phyloP scores from a whole-genome alignment of 2,113 vertebrate species.

The Eupsittula cactorum region DNA sequence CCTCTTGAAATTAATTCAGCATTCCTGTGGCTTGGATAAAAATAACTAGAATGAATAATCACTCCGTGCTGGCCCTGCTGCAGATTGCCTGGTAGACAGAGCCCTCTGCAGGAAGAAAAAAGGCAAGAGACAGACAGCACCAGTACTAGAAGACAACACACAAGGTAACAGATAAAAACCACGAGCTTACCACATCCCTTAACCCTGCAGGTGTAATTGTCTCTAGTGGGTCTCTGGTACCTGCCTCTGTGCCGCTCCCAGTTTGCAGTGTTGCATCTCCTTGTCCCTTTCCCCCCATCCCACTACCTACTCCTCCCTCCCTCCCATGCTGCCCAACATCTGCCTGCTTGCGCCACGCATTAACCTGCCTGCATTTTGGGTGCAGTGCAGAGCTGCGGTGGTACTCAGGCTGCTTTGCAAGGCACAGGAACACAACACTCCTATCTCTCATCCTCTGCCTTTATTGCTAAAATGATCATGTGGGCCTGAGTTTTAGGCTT shows the following conservation, averaged over 20 bases:
- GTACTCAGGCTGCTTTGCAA: background rate
- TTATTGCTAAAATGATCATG: background rate
- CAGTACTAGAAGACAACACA: background rate
- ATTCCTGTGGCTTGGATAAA: constrained; percentile 40
- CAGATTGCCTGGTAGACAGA: constrained; percentile 51
- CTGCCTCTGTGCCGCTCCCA: background rate
- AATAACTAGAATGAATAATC: background rate
- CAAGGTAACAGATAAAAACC: background rate
- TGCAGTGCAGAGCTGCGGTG: background rate
- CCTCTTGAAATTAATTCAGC: constrained; percentile 67
- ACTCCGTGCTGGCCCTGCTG: background rate
- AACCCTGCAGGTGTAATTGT: background rate
- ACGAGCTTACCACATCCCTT: background rate
- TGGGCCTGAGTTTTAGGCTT: background rate
- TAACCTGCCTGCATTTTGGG: background rate
- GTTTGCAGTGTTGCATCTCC: background rate
- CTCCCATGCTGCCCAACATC: background rate
- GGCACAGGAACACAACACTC: background rate
- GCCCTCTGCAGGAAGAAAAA: constrained; percentile 64
- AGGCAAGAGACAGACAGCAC: background rate
- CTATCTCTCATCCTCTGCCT: background rate
- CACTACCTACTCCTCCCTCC: no score
- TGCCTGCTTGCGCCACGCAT: background rate
- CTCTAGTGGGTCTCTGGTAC: no score
- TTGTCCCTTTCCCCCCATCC: background rate